phyloP scores from a whole-genome alignment of 2,113 vertebrate species.

The Anas platyrhynchos region DNA sequence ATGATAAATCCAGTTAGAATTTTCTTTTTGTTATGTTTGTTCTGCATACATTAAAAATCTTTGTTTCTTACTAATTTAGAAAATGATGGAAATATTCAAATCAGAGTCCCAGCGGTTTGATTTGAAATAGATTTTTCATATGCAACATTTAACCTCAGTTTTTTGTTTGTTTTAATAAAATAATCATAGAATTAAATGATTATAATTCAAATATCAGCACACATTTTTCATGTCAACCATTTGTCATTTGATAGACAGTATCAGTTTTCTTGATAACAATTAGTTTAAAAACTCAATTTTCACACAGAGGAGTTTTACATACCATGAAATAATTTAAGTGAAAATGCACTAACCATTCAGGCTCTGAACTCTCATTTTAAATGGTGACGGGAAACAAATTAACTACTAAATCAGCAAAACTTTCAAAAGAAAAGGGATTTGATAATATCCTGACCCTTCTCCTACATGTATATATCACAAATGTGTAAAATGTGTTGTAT shows the following conservation, averaged over 20 bases:
- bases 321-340: constrained; percentile 39
- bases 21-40: constrained; percentile 1
- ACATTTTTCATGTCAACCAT: background rate
- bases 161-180: background rate
- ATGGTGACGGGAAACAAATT: background rate
- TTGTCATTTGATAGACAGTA: constrained; percentile 16
- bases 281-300: constrained; percentile 17
- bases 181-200: background rate
- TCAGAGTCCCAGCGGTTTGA: background rate
- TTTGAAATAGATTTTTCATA: constrained; percentile 6
- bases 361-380: background rate
- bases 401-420: background rate
- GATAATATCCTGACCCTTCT: background rate
- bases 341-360: background rate
- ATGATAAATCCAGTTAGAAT: constrained; percentile 20
- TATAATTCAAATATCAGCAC: background rate
- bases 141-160: background rate
- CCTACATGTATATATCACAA: background rate
- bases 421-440: background rate
- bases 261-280: background rate
- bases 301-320: background rate
- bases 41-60: background rate
- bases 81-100: constrained; percentile 46
- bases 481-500: background rate
- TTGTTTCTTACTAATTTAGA: constrained; percentile 34